These are phyloP conservation scores for Heliothis subflexa DNA, from an alignment of 1,140 invertebrate genomes.

Conservation along the genomic window DNA sequence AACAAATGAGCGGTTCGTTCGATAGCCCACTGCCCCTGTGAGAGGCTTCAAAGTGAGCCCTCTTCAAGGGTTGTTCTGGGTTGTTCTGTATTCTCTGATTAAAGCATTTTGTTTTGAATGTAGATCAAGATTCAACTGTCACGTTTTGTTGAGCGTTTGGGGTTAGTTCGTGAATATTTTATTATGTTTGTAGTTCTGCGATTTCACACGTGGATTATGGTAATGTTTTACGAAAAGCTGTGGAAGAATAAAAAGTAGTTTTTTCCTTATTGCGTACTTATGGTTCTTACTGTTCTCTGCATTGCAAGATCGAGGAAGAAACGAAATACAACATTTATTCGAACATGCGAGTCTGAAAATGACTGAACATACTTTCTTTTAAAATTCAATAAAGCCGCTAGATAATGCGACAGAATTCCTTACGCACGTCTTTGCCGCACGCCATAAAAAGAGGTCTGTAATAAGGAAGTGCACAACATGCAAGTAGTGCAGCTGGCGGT, in stretches of 20 bases:
- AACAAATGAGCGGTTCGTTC: slow-evolving; percentile 83
- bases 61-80: slow-evolving; percentile 79
- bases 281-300: background rate
- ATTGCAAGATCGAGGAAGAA: too few relatives aligned
- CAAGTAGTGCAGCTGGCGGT: background rate
- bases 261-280: background rate
- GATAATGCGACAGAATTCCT: background rate
- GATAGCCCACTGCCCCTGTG: slow-evolving; percentile 86
- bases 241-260: background rate
- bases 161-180: slow-evolving; percentile 31
- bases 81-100: slow-evolving; percentile 75
- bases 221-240: slow-evolving; percentile 11
- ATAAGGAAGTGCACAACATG: slow-evolving; percentile 11
- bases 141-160: slow-evolving; percentile 43
- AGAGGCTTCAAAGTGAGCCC: slow-evolving; percentile 75
- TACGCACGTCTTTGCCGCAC: background rate
- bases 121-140: slow-evolving; percentile 54
- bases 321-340: too few relatives aligned
- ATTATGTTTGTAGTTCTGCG: slow-evolving; percentile 24
- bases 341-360: too few relatives aligned
- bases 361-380: too few relatives aligned
- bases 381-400: background rate
- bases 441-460: background rate
- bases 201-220: slow-evolving; percentile 34
- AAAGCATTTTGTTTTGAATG: slow-evolving; percentile 62